Evolutionary conservation across 64 coral and sea anemone species (phyloP).

Genomic region (Montipora capricornis): DNA sequence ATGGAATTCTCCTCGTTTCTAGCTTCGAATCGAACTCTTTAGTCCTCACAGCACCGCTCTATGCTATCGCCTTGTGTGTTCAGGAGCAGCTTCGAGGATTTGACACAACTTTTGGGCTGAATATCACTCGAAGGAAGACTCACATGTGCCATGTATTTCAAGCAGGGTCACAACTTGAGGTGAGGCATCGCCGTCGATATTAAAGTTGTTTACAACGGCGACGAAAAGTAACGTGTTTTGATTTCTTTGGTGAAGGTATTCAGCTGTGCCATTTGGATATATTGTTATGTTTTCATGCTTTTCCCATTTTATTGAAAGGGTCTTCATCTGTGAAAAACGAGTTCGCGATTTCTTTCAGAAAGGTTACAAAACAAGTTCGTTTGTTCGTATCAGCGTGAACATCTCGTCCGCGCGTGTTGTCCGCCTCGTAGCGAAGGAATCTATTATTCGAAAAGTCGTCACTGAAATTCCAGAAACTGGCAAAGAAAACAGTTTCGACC

Average conservation of each 20-base stretch:
- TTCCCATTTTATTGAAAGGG: neutral
- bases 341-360: neutral
- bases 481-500: neutral
- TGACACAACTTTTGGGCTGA: constrained; percentile 87
- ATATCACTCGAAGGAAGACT: constrained; percentile 87
- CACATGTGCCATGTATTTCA: constrained; percentile 97
- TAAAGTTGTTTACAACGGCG: constrained; percentile 44
- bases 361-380: neutral
- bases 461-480: neutral
- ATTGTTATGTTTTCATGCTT: neutral
- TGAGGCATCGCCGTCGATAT: constrained; percentile 45
- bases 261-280: neutral
- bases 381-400: neutral
- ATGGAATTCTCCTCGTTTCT: constrained; percentile 90
- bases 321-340: neutral
- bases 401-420: neutral
- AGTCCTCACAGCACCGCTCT: constrained; percentile 85
- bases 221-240: constrained; percentile 32
- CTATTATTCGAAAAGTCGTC: neutral
- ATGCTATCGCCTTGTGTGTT: constrained; percentile 92
- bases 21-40: constrained; percentile 83
- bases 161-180: constrained; percentile 87
- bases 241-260: constrained; percentile 38
- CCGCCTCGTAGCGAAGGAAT: constrained; percentile 12
- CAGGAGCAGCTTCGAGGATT: constrained; percentile 92